Evolutionary conservation across 2,797 vertebrate genomes (phyloP), one percentile per base, ranked within the genome.

Genomic region (Myripristis murdjan): DNA sequence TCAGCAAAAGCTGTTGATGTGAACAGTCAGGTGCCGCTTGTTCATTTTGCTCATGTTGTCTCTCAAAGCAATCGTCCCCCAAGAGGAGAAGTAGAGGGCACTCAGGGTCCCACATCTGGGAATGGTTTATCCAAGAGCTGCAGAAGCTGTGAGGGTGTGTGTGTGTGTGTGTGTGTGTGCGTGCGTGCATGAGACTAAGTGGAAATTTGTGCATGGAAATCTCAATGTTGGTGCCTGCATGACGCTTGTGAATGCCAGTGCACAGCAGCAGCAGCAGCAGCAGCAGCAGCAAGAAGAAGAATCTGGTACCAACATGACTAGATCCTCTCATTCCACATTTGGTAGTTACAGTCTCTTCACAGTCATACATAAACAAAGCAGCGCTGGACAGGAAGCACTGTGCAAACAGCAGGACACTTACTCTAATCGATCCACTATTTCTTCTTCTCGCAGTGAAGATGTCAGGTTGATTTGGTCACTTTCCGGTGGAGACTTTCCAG

Each of bases 81-180:
- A 4, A n/a, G 20, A 39, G 20, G 33, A 41, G 24, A 46, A 24
- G 24, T 7, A 33, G 9, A 60, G 37, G 47, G 24, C 47, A 46
- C 35, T 53, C 41, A 22, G 26, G 14, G 57, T 53, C 24, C 6
- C 24, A 46, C 37, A 70, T 61, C 57, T 70, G 48, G 48, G 15
- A 70, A 61, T 22, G 48, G 24, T 54, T 61, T 69, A 56, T 66
- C 41, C 44, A 41, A 35, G 1, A 46, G 46, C 16, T 39, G 56
- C 33, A 41, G 14, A 33, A 33, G 24, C 22, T 59, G 55, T 56
- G 43, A n/a, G n/a, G n/a, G 18, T 15, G 46, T 33, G 39, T 55
- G 26, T 14, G 16, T 41, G 61, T 18, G 23, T 49, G 28, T 35
- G 28, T 49, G 28, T 49, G 46, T 35, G 60, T 33, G 35, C 26